Evolutionary conservation across 2,113 vertebrate species (phyloP).

Genomic region (human (Homo sapiens)): GRCh38 chr6:132773001-132773500

Average conservation of each 20-base stretch:
- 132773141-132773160: neutral
- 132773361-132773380: neutral
- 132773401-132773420: neutral
- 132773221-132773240: neutral
- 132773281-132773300: accelerated
- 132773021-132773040: conserved; percentile 91
- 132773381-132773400: neutral
- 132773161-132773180: neutral
- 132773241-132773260: neutral
- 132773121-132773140: neutral
- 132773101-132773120: conserved; percentile 23
- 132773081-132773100: conserved; percentile 89
- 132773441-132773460: neutral
- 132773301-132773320: neutral
- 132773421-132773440: neutral
- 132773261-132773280: neutral
- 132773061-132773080: conserved; percentile 91
- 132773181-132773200: neutral
- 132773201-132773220: too few species aligned
- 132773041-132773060: conserved; percentile 91
- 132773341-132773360: neutral
- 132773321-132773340: neutral
- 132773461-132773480: neutral
- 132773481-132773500: neutral
- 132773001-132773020: conserved; percentile 92